Base-by-base conservation (phyloP, 2,888 invertebrate genomes). In the Epistrophe eligans region DNA sequence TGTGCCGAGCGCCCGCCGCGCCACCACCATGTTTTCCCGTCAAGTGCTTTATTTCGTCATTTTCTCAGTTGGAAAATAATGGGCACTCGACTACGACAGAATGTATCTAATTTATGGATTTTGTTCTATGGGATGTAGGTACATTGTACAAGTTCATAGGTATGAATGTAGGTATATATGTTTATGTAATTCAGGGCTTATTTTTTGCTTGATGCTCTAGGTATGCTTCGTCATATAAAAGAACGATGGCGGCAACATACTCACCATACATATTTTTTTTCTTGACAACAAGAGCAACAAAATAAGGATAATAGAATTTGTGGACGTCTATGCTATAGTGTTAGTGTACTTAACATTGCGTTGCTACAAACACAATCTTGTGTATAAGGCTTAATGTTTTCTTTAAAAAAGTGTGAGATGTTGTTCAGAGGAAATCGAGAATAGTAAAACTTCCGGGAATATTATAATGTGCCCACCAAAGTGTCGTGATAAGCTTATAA, bases 101-200 rank as follows among this genome's bases (percentile, higher is more conserved):
- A 84, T 70, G 67, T 73, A 62, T 81, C 77, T 81, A 77, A 85
- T 85, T 85, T 85, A 85, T 85, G 81, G 81, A 81, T 85, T 81
- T 77, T 73, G 17, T 73, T 67, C 67, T 73, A 43, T 40, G 57
- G 10, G 10, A 52, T 77, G 74, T 80, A 60, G 35, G 24, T 24
- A 24, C 24, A 24, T 24, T 24, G 24, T 24, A 24, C 24, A 24
- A 24, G 24, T 24, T 24, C 24, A 24, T 24, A 24, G 24, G 9
- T 35, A 35, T 35, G 5, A 7, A 5, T 28, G 28, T 32, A 32
- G 2, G 32, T 32, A 32, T 32, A 5, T 24, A 24, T 24, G 24
- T 24, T 3, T 5, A 24, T 8, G 24, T 43, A 40, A n/a, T 7
- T 19, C 19, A 28, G 17, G 32, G 32, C 48, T 50, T 66, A 50